Percentiles rank a stretch among this genome's conserved stretches.
Evolutionary conservation across 2,113 vertebrate genomes (phyloP).

Genomic region (Macaca mulatta): DNA sequence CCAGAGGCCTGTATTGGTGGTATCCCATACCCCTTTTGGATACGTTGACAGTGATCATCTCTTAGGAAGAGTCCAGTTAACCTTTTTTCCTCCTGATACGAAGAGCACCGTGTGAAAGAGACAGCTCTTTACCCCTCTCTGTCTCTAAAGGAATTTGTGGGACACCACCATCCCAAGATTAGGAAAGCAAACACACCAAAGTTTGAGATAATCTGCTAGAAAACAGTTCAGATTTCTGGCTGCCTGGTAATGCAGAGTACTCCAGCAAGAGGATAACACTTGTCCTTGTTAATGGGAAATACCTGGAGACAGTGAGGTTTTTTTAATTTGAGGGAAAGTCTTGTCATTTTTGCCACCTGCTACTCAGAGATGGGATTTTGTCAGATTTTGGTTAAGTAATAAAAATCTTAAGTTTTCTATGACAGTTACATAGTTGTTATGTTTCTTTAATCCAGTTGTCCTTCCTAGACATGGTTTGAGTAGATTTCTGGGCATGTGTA

Average conservation of each 20-base stretch:
- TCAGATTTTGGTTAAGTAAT: constrained; percentile 43
- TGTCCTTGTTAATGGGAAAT: constrained; percentile 37
- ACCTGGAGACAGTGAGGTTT: neutral
- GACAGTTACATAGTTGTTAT: constrained; percentile 46
- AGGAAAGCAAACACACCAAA: neutral
- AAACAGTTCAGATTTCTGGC: constrained; percentile 38
- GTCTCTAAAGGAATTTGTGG: constrained; percentile 39
- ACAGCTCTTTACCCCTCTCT: neutral
- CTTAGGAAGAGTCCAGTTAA: constrained; percentile 46
- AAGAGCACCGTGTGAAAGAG: neutral
- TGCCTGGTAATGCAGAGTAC: neutral
- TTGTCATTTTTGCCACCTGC: constrained; percentile 10
- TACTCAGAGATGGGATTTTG: constrained; percentile 31
- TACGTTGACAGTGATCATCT: constrained; percentile 24
- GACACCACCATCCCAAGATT: constrained; percentile 22
- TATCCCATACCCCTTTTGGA: neutral
- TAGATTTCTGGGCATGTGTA: constrained; percentile 10
- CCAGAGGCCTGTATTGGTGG: constrained; percentile 52
- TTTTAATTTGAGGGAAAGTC: neutral
- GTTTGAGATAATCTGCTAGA: constrained; percentile 39
- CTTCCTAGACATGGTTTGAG: constrained; percentile 51
- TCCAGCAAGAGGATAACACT: neutral
- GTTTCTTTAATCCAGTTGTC: constrained; percentile 32
- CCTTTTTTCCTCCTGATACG: neutral
- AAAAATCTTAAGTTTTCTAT: constrained; percentile 36